phyloP scores from a whole-genome alignment of 1,140 invertebrate species.

The Trichonephila clavipes region DNA sequence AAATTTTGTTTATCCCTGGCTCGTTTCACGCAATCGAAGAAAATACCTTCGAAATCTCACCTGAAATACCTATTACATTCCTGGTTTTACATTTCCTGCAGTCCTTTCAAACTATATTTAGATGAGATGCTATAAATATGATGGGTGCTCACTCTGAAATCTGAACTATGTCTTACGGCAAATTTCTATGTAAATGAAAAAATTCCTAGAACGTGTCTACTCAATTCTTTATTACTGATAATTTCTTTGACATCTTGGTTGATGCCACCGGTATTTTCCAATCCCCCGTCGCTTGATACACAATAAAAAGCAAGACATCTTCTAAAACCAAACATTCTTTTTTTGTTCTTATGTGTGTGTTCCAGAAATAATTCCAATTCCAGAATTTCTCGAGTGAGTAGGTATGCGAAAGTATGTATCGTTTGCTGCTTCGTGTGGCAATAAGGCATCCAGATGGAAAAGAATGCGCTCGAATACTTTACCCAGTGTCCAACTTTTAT shows the following conservation, averaged over 20 bases:
- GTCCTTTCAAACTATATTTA: not conserved
- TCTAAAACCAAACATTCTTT: not conserved
- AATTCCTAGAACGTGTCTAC: not conserved
- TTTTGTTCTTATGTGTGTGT: not conserved
- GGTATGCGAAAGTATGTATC: not conserved
- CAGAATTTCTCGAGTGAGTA: not conserved
- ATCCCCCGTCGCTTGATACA: not conserved
- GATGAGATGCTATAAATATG: not conserved
- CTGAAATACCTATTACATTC: no score
- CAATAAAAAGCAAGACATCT: not conserved
- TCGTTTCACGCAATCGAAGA: no score
- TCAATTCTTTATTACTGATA: not conserved
- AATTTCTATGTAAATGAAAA: conserved; percentile 21
- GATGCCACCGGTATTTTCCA: not conserved
- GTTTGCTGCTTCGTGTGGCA: conserved; percentile 12
- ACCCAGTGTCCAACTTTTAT: not conserved
- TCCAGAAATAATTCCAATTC: not conserved
- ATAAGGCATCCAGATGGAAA: conserved; percentile 36
- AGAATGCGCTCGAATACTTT: not conserved
- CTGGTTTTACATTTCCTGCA: not conserved
- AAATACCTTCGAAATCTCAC: no score
- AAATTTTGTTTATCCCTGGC: no score
- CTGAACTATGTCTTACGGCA: not conserved
- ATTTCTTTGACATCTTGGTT: not conserved
- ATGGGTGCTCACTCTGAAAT: not conserved